Conservation (phyloP, 2,888 invertebrate genomes). For the Melangyna quadrimaculata region DNA sequence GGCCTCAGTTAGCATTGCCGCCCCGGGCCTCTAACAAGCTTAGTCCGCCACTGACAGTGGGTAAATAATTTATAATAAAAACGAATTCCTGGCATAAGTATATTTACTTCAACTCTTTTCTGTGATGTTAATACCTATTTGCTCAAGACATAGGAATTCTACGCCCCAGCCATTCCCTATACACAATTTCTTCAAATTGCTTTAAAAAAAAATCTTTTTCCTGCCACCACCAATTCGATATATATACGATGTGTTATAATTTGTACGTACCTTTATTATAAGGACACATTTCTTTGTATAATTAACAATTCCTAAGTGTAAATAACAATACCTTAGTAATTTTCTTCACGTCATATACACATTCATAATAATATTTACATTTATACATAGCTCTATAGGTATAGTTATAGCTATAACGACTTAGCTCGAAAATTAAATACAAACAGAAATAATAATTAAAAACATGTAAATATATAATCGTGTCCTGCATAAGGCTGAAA, state of each 20-base stretch:
- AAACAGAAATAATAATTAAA: constrained; percentile 60
- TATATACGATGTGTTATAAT: constrained; percentile 15
- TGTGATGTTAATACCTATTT: neutral
- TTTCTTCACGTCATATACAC: constrained; percentile 57
- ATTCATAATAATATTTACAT: neutral
- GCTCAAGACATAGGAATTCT: neutral
- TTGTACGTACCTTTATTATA: constrained; percentile 6
- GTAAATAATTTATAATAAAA: no score
- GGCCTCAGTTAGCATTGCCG: no score
- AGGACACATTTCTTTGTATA: constrained; percentile 19
- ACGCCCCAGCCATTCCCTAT: neutral
- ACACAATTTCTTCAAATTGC: neutral
- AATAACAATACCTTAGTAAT: constrained; percentile 54
- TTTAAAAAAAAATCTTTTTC: neutral
- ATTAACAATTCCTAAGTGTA: constrained; percentile 55
- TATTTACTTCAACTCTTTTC: neutral
- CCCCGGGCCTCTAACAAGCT: no score
- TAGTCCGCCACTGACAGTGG: no score
- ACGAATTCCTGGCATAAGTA: no score
- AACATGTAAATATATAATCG: constrained; percentile 63
- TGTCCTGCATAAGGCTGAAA: constrained; percentile 64
- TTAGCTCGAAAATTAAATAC: constrained; percentile 37
- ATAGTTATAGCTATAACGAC: neutral
- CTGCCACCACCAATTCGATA: neutral
- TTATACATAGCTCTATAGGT: neutral